Conservation (phyloP, 2,113 vertebrate species). For the Hippocampus barbouri region DNA sequence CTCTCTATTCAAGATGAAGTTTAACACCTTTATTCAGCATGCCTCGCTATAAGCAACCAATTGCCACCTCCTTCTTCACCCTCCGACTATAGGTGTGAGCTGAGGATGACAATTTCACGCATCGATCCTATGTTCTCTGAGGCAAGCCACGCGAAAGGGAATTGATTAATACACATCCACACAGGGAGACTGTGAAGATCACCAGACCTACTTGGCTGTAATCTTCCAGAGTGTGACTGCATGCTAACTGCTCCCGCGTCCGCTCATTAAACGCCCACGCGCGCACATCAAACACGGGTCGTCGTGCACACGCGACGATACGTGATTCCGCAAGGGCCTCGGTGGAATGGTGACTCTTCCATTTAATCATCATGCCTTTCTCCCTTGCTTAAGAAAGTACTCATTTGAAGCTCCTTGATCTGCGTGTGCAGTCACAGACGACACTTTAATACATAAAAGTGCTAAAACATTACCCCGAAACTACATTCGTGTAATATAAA, state of each 20-base stretch:
- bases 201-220: constrained; percentile 26
- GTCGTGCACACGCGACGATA: neutral
- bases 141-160: constrained; percentile 32
- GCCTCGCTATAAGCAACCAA: constrained; percentile 6
- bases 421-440: neutral
- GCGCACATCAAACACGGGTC: constrained; percentile 25
- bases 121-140: constrained; percentile 37
- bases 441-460: neutral
- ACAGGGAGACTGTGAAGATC: constrained; percentile 13
- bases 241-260: constrained; percentile 47
- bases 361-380: constrained; percentile 25
- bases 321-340: constrained; percentile 9
- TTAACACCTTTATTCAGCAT: constrained; percentile 11
- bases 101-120: constrained; percentile 60
- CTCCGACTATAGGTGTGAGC: constrained; percentile 34
- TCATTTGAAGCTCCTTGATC: neutral
- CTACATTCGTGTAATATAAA: neutral
- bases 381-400: neutral
- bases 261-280: constrained; percentile 48
- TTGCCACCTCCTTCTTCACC: constrained; percentile 19
- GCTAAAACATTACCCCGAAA: neutral
- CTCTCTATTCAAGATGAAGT: constrained; percentile 7
- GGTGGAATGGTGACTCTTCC: constrained; percentile 11
- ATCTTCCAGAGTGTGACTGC: constrained; percentile 38
- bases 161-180: constrained; percentile 39